phyloP scores from a whole-genome alignment of 1,140 invertebrate genomes.

The Drosophila triauraria region DNA sequence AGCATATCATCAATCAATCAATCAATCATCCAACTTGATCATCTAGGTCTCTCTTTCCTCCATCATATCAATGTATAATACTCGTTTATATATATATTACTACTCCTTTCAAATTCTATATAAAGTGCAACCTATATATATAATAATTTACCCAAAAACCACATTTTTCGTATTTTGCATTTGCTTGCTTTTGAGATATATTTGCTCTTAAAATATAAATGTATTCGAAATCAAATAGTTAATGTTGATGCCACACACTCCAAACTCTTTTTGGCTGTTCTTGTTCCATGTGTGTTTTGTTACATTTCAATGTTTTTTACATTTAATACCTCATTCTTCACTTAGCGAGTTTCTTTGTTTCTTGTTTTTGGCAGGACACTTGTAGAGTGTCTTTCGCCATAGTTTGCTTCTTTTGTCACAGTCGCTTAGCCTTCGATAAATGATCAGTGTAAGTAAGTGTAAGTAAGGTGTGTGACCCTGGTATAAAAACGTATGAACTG shows the following conservation, averaged over 20 bases:
- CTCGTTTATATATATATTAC: conserved; percentile 36
- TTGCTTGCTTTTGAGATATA: conserved; percentile 65
- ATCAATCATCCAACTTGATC: conserved; percentile 36
- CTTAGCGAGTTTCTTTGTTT: conserved; percentile 36
- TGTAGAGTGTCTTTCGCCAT: conserved; percentile 43
- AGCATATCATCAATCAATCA: conserved; percentile 41
- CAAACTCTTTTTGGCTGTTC: conserved; percentile 49
- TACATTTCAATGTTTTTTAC: conserved; percentile 31
- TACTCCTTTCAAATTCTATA: conserved; percentile 21
- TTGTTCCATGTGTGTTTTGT: conserved; percentile 59
- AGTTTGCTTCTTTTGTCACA: conserved; percentile 33
- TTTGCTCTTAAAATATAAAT: conserved; percentile 35
- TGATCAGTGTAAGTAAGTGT: conserved; percentile 54
- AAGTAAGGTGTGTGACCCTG: conserved; percentile 36
- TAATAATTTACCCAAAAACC: conserved; percentile 41
- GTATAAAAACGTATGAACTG: not conserved
- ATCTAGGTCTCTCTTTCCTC: conserved; percentile 38
- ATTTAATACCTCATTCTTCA: conserved; percentile 31
- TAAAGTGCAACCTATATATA: conserved; percentile 34
- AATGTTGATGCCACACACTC: conserved; percentile 40
- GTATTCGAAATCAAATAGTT: conserved; percentile 47
- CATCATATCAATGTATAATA: conserved; percentile 41
- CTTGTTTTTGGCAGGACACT: conserved; percentile 35
- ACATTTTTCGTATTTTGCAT: conserved; percentile 60
- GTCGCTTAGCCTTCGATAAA: conserved; percentile 32